Base-by-base conservation (phyloP, 1,140 invertebrate species). In the Drosophila setifemur region DNA sequence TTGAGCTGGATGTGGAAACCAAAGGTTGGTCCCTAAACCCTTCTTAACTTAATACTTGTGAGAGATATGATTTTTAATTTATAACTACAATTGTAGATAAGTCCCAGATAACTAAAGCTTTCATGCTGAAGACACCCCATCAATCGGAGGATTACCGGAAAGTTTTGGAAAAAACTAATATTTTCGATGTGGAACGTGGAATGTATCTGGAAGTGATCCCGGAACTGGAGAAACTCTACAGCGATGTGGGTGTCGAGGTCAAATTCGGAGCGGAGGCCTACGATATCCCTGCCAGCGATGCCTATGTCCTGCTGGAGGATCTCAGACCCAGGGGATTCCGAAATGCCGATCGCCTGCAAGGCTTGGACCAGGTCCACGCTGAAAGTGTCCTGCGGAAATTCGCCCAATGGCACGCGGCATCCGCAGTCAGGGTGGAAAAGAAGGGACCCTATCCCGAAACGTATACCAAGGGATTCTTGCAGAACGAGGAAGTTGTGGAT, bases 401-500 rank as follows among this genome's bases (percentile, higher is more conserved):
- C 11, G 93, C 92, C 0, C 91, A 92, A 23, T 93, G 93, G 74
- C 93, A 93, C 66, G 93, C 93, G 2, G 73, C 88, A 0, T 91
- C 90, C 0, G 81, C 83, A 0, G 66, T 73, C 0, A 50, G 35
- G 91, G 91, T 90, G 64, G 91, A 42, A 90, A 92, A 90, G 82
- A 91, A 6, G 73, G 92, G 78, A 79, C 91, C 57, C 45, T 89
- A 72, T 33, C 29, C 29, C 5, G 29, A 33, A 33, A 58, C 57
- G 5, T 60, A 31, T 4, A 60, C 35, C 2, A 18, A 3, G 2
- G 55, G 55, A 0, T 60, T 42, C 1, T 6, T 60, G 0, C 12
- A 31, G 7, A 57, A 12, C 19, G 35, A 60, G 5, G 52, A 57
- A 23, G 58, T 60, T 2, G 25, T 60, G 2, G 52, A 60, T 23